Evolutionary conservation across 2,888 invertebrate species (phyloP).

Genomic region (Chironomus tentans): DNA sequence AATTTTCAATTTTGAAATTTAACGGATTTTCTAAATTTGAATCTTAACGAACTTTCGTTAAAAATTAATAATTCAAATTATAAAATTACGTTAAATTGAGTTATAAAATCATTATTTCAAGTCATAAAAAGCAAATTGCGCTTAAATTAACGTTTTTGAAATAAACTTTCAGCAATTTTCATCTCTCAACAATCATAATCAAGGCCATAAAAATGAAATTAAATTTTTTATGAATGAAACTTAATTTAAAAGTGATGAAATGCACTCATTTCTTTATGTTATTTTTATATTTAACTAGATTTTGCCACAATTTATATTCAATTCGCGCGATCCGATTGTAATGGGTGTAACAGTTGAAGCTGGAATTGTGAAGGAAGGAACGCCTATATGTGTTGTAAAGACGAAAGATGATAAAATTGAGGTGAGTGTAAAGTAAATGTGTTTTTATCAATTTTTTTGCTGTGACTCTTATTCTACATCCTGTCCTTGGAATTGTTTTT

Average conservation of each 20-base stretch:
- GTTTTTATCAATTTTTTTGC: not conserved
- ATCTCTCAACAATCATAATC: too few relatives aligned
- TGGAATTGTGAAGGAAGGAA: slow-evolving; percentile 91
- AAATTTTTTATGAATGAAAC: not conserved
- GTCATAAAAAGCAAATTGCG: too few relatives aligned
- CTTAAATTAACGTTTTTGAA: too few relatives aligned
- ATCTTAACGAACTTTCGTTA: too few relatives aligned
- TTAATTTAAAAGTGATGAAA: too few relatives aligned
- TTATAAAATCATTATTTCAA: too few relatives aligned
- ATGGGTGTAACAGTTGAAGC: slow-evolving; percentile 92
- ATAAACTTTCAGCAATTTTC: too few relatives aligned
- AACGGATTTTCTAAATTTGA: too few relatives aligned
- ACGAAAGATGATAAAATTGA: not conserved
- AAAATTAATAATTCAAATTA: too few relatives aligned
- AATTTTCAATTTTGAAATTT: too few relatives aligned
- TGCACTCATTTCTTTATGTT: not conserved
- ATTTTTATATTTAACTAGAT: slow-evolving; percentile 42
- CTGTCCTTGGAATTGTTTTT: not conserved
- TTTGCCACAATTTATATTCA: slow-evolving; percentile 87
- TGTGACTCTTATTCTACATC: not conserved
- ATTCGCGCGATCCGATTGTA: slow-evolving; percentile 96
- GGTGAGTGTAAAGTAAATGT: not conserved
- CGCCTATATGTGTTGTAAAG: slow-evolving; percentile 81
- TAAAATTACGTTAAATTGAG: too few relatives aligned
- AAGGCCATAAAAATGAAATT: not conserved